Evolutionary conservation across 1,140 invertebrate species (phyloP), one percentile per base, ranked within the genome.

Genomic region (Zaprionus davidi): DNA sequence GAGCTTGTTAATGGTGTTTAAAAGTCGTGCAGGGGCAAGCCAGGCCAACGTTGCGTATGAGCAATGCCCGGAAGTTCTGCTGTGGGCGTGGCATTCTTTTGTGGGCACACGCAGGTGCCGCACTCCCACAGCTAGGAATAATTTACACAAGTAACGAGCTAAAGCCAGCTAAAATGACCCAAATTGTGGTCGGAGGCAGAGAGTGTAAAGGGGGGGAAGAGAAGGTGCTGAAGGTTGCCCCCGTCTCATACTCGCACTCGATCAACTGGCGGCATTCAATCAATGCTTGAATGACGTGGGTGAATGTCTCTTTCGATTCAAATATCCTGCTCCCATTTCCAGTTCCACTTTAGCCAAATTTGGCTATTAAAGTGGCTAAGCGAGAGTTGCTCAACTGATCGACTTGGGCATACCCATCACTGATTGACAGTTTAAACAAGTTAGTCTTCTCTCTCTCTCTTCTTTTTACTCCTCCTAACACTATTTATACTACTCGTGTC

Each of bases 31-130:
- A n/a, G 24, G 26, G 5, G 4, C 26, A 28, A 28, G 60, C 51
- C 15, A 13, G 71, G 69, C 46, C 22, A 60, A 74, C 64, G 51
- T 44, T 49, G 71, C 75, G 70, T 73, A 77, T 73, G 75, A 77
- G 64, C 64, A 64, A 77, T 68, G 55, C 26, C 3, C 22, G 20
- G 7, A 20, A 46, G 66, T n/a, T 5, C 7, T 1, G 6, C 6
- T 3, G 17, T 1, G 41, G 26, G 24, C 44, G 41, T 34, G 15
- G 34, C 17, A 17, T 62, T 65, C 58, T 22, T 71, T 49, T 46
- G 60, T 59, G 60, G 68, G 62, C 69, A 69, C 38, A 71, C 53
- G 34, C 73, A 76, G 60, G 60, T 76, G 72, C 53, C 67, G 31
- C 51, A 51, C 63, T 71, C 70, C 31, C 69, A 65, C 56, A 59